Conservation (phyloP, 2,113 vertebrate genomes). For the Tretioscincus oriximinensis region DNA sequence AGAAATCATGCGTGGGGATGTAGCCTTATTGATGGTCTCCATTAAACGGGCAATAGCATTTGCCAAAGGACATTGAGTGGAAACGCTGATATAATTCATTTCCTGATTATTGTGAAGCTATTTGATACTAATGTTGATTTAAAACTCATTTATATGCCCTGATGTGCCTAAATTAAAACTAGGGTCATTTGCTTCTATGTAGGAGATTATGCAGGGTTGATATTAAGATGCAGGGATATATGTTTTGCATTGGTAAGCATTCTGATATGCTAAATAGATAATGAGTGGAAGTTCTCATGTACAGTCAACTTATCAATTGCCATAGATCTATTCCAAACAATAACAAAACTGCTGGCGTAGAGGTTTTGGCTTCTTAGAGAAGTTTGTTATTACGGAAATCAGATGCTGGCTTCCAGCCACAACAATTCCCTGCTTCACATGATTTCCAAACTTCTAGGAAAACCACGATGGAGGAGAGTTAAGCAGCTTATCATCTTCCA, state of each 20-base stretch:
- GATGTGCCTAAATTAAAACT: conserved; percentile 20
- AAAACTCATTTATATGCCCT: conserved; percentile 14
- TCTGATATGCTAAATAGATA: conserved; percentile 2
- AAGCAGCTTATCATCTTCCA: conserved; percentile 41
- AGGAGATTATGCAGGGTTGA: background rate
- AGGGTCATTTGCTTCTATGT: background rate
- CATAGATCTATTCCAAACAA: conserved; percentile 32
- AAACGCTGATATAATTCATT: background rate
- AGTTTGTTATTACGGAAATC: conserved; percentile 51
- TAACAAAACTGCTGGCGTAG: conserved; percentile 30
- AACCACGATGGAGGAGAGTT: conserved; percentile 42
- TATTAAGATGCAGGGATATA: background rate
- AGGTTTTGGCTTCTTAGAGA: conserved; percentile 36
- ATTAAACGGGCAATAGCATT: background rate
- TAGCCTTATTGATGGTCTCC: background rate
- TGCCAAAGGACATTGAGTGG: background rate
- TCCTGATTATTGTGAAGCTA: conserved; percentile 32
- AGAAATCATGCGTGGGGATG: too few relatives aligned
- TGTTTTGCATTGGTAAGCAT: background rate
- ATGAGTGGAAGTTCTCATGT: background rate
- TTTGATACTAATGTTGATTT: conserved; percentile 16
- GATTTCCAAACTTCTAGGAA: conserved; percentile 48
- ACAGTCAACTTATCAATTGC: conserved; percentile 21
- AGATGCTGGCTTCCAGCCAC: conserved; percentile 48
- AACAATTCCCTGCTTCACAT: conserved; percentile 31